Base-by-base conservation (phyloP, 2,797 vertebrate species). In the Alcedo quadribrachys region DNA sequence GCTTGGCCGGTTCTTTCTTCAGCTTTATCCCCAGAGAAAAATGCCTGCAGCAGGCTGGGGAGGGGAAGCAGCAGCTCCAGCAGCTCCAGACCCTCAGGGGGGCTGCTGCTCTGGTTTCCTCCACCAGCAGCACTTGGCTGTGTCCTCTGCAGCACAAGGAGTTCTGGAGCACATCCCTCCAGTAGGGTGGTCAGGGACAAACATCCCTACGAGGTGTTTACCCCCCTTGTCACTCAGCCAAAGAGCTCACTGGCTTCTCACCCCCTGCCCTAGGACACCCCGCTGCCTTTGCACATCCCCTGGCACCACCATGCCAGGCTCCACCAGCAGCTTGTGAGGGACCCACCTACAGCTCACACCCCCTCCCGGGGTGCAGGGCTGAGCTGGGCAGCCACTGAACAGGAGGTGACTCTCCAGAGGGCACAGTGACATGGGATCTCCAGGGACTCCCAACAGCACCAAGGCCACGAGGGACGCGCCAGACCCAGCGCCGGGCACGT, bases 1-100 rank as follows among this genome's bases (percentile, higher is more conserved):
- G 87, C 82, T 95, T 85, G 94, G 95, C 95, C 87, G 65, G 33
- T 51, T 83, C 68, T 82, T 48, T 71, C 61, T 28, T 25, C 1
- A 50, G 77, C 77, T 74, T 82, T 24, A 83, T 88, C 88, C 92
- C 75, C 54, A 77, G 81, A 70, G 89, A 93, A 70, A 53, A 81
- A 66, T 74, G 65, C 48, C 84, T 46, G 85, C 77, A 67, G 15
- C 53, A 40, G 45, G 28, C 4, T 58, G 58, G 61, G 40, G 65
- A 70, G 55, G 68, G 65, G 61, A 58, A 58, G 51, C 45, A 8
- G 55, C 22, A 70, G 22, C 18, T 46, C 58, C 66, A 69, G 30
- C 66, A 40, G 11, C 55, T 10, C 60, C 33, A 14, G 37, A 6
- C 14, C 9, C 6, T 54, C 15, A 16, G 4, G 67, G 67, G 81